phyloP scores from a whole-genome alignment of 2,888 invertebrate species.

The Xiphydria camelus region DNA sequence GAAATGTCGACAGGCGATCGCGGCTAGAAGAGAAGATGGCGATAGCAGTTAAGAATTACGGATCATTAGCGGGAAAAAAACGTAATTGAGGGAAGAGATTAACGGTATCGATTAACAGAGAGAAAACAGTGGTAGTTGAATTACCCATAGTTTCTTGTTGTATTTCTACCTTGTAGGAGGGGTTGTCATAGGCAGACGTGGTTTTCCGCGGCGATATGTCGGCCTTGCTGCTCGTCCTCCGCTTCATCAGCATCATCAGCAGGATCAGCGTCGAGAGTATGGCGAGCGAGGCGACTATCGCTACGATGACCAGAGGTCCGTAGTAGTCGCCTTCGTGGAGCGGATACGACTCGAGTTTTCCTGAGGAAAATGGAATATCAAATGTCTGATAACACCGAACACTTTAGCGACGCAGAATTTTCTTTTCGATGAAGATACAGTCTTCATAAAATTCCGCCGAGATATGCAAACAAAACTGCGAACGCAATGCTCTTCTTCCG shows the following conservation, averaged over 20 bases:
- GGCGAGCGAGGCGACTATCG: constrained; percentile 83
- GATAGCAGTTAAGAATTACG: neutral
- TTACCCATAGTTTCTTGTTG: constrained; percentile 92
- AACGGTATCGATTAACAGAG: no score
- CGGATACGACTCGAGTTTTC: constrained; percentile 62
- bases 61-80: no score
- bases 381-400: no score
- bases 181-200: constrained; percentile 91
- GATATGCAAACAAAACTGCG: no score
- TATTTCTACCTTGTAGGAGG: constrained; percentile 90
- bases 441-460: no score
- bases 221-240: constrained; percentile 69
- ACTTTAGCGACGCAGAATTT: no score
- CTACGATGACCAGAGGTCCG: constrained; percentile 84
- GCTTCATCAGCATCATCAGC: constrained; percentile 76
- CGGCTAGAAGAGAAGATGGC: neutral
- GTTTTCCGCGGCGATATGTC: constrained; percentile 83
- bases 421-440: no score
- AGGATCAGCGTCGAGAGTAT: constrained; percentile 80
- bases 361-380: constrained; percentile 53
- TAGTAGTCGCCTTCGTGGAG: constrained; percentile 77
- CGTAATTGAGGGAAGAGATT: constrained; percentile 1
- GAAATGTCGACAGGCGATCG: neutral
- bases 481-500: no score
- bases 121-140: constrained; percentile 31